phyloP scores from a whole-genome alignment of 2,888 invertebrate genomes.

The Hymenopus coronatus region DNA sequence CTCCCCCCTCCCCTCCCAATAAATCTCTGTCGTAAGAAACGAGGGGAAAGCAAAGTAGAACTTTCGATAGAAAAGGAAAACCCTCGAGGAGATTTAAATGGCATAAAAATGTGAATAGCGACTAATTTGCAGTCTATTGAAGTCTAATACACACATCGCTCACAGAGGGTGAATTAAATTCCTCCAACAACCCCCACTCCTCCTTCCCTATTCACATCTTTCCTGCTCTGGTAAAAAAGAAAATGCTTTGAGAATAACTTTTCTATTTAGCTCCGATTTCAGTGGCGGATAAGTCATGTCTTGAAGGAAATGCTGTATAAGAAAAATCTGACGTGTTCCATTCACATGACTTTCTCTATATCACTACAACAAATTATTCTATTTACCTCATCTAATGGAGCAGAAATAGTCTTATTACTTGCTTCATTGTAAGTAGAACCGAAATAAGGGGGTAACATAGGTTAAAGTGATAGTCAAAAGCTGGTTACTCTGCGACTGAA shows the following conservation, averaged over 20 bases:
- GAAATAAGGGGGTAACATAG: too few species aligned
- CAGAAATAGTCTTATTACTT: too few species aligned
- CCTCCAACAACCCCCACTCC: neutral
- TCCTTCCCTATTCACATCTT: neutral
- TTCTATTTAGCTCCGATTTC: neutral
- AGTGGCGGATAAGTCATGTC: neutral
- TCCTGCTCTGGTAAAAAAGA: neutral
- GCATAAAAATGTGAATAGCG: neutral
- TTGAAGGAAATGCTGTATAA: too few species aligned
- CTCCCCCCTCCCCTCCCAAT: neutral
- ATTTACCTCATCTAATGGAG: too few species aligned
- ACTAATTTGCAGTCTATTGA: neutral
- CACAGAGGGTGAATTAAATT: neutral
- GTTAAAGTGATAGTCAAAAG: too few species aligned
- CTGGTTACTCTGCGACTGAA: too few species aligned
- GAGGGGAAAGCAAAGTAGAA: neutral
- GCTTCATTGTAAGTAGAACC: too few species aligned
- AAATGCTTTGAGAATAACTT: neutral
- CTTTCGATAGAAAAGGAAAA: neutral
- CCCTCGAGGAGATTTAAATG: neutral
- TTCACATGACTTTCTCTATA: too few species aligned
- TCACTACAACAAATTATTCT: too few species aligned
- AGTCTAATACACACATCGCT: neutral
- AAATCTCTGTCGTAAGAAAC: neutral
- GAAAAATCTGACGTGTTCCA: too few species aligned